These are phyloP conservation scores for Synergus laeviventris DNA, from an alignment of 2,888 invertebrate species.

Conservation along the genomic window DNA sequence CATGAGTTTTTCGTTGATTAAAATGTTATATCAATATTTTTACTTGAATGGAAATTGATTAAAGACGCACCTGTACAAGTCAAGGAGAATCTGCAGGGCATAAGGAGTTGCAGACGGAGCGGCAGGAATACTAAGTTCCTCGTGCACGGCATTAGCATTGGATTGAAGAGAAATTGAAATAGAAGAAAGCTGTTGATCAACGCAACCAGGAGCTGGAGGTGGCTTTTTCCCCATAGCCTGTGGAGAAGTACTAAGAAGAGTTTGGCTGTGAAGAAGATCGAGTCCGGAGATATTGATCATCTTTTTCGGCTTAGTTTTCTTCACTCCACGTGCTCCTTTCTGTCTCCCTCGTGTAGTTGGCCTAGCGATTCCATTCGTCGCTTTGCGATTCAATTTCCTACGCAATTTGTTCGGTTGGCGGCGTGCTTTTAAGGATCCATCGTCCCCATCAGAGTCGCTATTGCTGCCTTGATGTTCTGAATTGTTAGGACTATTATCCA, in stretches of 20 bases:
- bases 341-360: slow-evolving; percentile 68
- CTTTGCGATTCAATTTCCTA: slow-evolving; percentile 69
- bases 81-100: slow-evolving; percentile 90
- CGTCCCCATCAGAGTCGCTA: slow-evolving; percentile 73
- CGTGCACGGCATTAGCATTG: slow-evolving; percentile 83
- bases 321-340: slow-evolving; percentile 79
- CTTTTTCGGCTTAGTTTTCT: slow-evolving; percentile 79
- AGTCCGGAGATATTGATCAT: slow-evolving; percentile 89
- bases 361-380: slow-evolving; percentile 64
- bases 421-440: slow-evolving; percentile 65
- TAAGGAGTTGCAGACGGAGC: slow-evolving; percentile 89
- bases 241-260: slow-evolving; percentile 89
- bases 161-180: slow-evolving; percentile 81
- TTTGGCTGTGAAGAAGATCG: slow-evolving; percentile 92
- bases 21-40: not conserved
- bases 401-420: slow-evolving; percentile 70
- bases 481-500: slow-evolving; percentile 76
- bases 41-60: not conserved
- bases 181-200: slow-evolving; percentile 92
- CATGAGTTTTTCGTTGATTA: not conserved
- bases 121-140: slow-evolving; percentile 89
- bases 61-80: slow-evolving; percentile 80
- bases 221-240: slow-evolving; percentile 85
- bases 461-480: slow-evolving; percentile 71
- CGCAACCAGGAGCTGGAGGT: slow-evolving; percentile 93